Conservation (phyloP, 2,888 invertebrate species). For the Schrankia costaestrigalis region DNA sequence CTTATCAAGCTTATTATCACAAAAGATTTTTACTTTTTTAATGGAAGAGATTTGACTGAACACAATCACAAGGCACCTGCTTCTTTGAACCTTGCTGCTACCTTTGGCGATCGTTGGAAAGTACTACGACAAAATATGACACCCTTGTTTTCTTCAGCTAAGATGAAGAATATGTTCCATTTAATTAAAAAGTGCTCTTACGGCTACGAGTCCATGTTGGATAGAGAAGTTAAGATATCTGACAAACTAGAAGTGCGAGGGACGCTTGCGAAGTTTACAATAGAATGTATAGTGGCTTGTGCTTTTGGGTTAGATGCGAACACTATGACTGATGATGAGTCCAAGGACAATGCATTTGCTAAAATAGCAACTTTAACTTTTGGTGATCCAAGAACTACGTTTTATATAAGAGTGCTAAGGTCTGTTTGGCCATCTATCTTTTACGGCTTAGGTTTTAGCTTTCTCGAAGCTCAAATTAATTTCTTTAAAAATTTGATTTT, state of each 20-base stretch:
- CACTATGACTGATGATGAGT: conserved; percentile 29
- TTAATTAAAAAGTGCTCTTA: conserved; percentile 24
- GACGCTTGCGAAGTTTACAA: conserved; percentile 15
- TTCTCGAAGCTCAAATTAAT: no score
- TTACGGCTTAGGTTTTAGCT: no score
- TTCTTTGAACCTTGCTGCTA: conserved; percentile 19
- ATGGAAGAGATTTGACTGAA: conserved; percentile 33
- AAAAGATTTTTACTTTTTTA: conserved; percentile 46
- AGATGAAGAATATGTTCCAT: conserved; percentile 34
- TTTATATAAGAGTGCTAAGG: conserved; percentile 14
- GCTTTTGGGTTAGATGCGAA: conserved; percentile 42
- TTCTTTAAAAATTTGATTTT: no score
- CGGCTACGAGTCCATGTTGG: conserved; percentile 19
- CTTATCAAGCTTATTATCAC: conserved; percentile 41
- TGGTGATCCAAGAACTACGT: conserved; percentile 18
- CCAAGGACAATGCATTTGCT: conserved; percentile 34
- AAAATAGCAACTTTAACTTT: conserved; percentile 32
- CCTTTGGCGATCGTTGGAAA: conserved; percentile 26
- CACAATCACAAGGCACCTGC: conserved; percentile 24
- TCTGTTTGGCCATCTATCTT: no score
- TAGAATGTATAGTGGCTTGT: conserved; percentile 27
- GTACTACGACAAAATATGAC: conserved; percentile 30
- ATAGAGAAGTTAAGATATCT: conserved; percentile 11
- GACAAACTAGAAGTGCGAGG: conserved; percentile 11
- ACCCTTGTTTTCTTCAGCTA: conserved; percentile 30